phyloP scores from a whole-genome alignment of 2,797 vertebrate genomes.

The Sebastes elongatus region DNA sequence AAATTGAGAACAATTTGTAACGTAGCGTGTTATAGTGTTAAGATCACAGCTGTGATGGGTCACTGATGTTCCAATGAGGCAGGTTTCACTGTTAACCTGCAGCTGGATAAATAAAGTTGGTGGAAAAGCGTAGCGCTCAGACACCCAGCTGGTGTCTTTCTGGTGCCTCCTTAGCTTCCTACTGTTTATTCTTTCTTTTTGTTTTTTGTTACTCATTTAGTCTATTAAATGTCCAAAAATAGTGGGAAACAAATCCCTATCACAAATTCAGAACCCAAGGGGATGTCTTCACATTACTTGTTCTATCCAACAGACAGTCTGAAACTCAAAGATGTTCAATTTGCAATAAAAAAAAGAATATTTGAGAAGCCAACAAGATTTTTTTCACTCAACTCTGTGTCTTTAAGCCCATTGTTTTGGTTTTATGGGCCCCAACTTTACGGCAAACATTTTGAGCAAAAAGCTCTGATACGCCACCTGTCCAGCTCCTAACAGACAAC shows the following conservation, averaged over 20 bases:
- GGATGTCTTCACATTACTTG: not conserved
- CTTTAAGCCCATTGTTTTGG: not conserved
- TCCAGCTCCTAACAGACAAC: not conserved
- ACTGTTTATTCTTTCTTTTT: not conserved
- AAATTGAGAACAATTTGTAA: not conserved
- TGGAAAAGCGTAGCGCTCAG: not conserved
- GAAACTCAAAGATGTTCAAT: not conserved
- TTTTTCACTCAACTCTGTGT: not conserved
- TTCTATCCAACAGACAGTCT: not conserved
- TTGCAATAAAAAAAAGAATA: not conserved
- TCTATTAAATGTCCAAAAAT: too few relatives aligned
- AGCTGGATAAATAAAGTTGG: not conserved
- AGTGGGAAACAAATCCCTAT: not conserved
- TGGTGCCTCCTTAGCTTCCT: too few relatives aligned
- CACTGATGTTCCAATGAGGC: conserved; percentile 23
- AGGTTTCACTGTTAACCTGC: conserved; percentile 28
- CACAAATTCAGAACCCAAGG: not conserved
- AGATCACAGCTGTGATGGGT: conserved; percentile 18
- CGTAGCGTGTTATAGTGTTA: conserved; percentile 36
- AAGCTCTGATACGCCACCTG: not conserved
- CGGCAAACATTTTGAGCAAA: not conserved
- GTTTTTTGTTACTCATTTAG: not conserved
- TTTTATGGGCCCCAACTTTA: not conserved
- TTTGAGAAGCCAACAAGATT: not conserved
- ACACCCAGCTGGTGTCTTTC: too few relatives aligned